Evolutionary conservation across 1,140 invertebrate genomes (phyloP), one percentile per base, ranked within the genome.

Genomic region (Cherax quadricarinatus): DNA sequence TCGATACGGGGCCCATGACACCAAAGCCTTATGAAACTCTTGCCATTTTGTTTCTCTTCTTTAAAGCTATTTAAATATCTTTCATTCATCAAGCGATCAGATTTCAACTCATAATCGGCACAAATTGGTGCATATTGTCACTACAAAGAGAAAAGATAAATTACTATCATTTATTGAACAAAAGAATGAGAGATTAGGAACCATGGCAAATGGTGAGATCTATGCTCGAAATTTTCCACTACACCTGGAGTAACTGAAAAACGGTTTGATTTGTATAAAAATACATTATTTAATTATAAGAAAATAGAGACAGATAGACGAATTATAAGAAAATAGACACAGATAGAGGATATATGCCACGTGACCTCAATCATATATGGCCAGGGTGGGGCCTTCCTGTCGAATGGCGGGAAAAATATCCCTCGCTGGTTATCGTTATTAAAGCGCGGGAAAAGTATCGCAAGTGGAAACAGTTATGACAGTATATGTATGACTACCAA

Each of bases 1-100:
- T 86, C 83, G 30, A n/a, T 91, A 48, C 75, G 60, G 89, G 89
- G 89, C 89, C 84, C 88, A 84, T 49, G 75, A 24, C 60, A 86
- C 60, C 51, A 75, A 86, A 85, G 89, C 84, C 85, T 66, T 86
- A 66, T 60, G 41, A 49, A 41, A 86, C 12, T 87, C 78, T 86
- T 91, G 89, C 89, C 89, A 66, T 82, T 91, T 86, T 60, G 53
- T 86, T 62, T 81, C 41, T 41, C 51, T 75, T 0, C 24, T 70
- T 70, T 21, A 18, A 70, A 5, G 30, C 30, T 41, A 41, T 41
- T 60, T 60, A 9, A 60, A 60, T 60, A 0, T 10, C 57, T 16
- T 60, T 60, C 16, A 60, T 60, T 60, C 16, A 60, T 16, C 57
- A 10, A 16, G 9, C 9, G 9, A 60, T 60, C 57, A 60, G 16